Base-by-base conservation (phyloP, 2,113 vertebrate species). In the Petaurus breviceps region DNA sequence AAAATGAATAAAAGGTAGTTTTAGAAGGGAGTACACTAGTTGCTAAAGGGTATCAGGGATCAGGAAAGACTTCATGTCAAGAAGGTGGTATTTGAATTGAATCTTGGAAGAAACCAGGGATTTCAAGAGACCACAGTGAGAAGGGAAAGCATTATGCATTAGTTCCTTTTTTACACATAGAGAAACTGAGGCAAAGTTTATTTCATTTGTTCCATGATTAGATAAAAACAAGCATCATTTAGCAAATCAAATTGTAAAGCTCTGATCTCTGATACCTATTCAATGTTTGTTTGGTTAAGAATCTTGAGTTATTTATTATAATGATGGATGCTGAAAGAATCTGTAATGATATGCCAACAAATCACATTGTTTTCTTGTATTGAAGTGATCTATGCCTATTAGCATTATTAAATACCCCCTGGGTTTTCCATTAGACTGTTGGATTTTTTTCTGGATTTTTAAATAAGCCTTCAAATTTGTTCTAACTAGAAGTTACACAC, bases 321-420 rank as follows among this genome's bases (percentile, higher is more conserved):
- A 26, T 93, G 68, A 68, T 51, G 92, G 61, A 49, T 89, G 16
- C 61, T 51, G 90, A 95, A 97, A 91, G 16, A 77, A 47, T 7
- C 37, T 96, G 93, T 95, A 94, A 57, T 68, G 91, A 91, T 95
- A 50, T 5, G 8, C 24, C 26, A 90, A 96, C 96, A 92, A 97
- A 96, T 96, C 46, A 93, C 91, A 49, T 1, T n/a, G 26, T 96
- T 96, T 96, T 68, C 52, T 97, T 94, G 8, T 52, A 92, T 92
- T 92, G 91, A 93, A 50, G 50, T 89, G 94, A 91, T 95, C 5
- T 47, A 52, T 94, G 92, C n/a, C 26, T 94, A 2, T 93, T 97
- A 92, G 50, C 90, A 50, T 95, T 95, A 93, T 57, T 90, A 92
- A 98, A 95, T 16, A 49, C 90, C 22, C 93, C 91, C 90, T 90